Percentiles rank a stretch among this genome's conserved stretches.
Evolutionary conservation across 2,797 vertebrate genomes (phyloP).

Genomic region (Eleutherodactylus coqui): DNA sequence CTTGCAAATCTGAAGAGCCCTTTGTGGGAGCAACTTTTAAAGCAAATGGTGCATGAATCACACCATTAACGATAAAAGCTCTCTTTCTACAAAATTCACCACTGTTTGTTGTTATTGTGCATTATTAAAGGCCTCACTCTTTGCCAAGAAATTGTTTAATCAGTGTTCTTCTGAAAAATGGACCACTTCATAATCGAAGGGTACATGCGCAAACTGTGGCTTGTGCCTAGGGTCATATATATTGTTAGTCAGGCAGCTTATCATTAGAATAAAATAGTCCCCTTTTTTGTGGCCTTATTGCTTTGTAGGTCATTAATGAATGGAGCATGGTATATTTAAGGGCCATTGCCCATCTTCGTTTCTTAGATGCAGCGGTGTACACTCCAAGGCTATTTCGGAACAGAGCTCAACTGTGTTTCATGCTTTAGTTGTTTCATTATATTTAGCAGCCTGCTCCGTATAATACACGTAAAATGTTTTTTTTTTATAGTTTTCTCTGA

Average conservation of each 20-base stretch:
- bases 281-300: conserved; percentile 59
- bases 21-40: conserved; percentile 53
- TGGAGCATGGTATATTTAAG: conserved; percentile 37
- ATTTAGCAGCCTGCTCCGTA: conserved; percentile 29
- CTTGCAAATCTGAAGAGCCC: conserved; percentile 41
- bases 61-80: conserved; percentile 46
- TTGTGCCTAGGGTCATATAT: conserved; percentile 44
- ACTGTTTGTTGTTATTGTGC: conserved; percentile 42
- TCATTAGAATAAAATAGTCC: conserved; percentile 47
- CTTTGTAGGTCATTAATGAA: conserved; percentile 61
- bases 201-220: conserved; percentile 43
- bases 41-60: conserved; percentile 50
- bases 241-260: conserved; percentile 61
- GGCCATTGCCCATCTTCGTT: conserved; percentile 42
- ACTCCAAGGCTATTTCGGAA: conserved; percentile 20
- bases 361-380: conserved; percentile 8
- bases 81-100: conserved; percentile 18
- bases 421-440: conserved; percentile 46
- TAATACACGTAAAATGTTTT: conserved; percentile 31
- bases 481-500: conserved; percentile 34
- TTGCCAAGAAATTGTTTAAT: conserved; percentile 42
- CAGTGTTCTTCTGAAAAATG: conserved; percentile 28
- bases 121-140: conserved; percentile 30
- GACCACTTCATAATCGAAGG: conserved; percentile 41
- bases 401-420: conserved; percentile 42